A percentile compares a stretch with the other conserved stretches of the same genome.
Evolutionary conservation across 2,888 invertebrate species (phyloP).

Genomic region (Odiellus spinosus): DNA sequence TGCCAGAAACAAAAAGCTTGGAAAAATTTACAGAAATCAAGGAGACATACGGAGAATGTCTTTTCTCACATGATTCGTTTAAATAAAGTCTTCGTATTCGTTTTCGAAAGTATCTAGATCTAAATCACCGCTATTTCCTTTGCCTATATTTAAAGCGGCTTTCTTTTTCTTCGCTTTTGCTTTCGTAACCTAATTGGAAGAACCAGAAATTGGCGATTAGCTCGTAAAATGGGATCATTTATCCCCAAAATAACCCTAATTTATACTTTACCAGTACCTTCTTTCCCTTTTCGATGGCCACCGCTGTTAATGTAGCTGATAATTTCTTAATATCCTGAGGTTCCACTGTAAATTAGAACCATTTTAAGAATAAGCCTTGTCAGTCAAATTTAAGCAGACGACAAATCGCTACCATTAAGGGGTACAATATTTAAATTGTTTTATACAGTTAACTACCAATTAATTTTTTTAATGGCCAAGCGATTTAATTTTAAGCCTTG

Average conservation of each 20-base stretch:
- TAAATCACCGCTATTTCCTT: constrained; percentile 6
- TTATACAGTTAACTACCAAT: too few relatives aligned
- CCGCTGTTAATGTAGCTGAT: constrained; percentile 62
- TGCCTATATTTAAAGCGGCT: constrained; percentile 13
- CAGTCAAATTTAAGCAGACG: too few relatives aligned
- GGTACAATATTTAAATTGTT: too few relatives aligned
- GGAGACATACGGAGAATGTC: neutral
- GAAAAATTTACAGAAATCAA: constrained; percentile 3
- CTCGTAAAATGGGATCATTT: too few relatives aligned
- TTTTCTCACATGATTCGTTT: neutral
- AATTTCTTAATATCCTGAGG: constrained; percentile 67
- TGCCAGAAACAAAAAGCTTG: constrained; percentile 6
- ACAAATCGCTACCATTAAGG: too few relatives aligned
- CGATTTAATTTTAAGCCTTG: too few relatives aligned
- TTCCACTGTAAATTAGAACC: constrained; percentile 44
- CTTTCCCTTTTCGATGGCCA: constrained; percentile 74
- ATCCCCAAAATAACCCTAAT: too few relatives aligned
- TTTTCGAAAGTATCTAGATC: constrained; percentile 14
- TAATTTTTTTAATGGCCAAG: too few relatives aligned
- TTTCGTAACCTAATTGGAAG: neutral
- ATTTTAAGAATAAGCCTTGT: too few relatives aligned
- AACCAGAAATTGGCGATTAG: neutral
- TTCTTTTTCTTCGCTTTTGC: constrained; percentile 5
- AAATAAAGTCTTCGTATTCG: constrained; percentile 20
- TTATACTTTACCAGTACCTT: constrained; percentile 36